phyloP scores from a whole-genome alignment of 2,888 invertebrate species.

The Hydrotaea cyrtoneurina region DNA sequence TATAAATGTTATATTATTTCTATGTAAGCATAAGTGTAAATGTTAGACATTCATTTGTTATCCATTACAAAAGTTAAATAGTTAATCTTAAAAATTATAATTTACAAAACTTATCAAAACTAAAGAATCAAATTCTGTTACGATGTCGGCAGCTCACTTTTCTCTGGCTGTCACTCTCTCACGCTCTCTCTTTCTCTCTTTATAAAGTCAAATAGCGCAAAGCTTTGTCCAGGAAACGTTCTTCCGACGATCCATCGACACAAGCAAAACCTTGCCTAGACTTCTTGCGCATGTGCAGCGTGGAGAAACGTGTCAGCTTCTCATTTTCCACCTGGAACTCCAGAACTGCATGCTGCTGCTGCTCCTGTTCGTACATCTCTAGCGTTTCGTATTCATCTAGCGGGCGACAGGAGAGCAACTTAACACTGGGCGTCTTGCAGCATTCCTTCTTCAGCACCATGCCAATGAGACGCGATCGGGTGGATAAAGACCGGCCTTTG shows the following conservation, averaged over 20 bases:
- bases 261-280: slow-evolving; percentile 56
- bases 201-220: slow-evolving; percentile 76
- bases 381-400: slow-evolving; percentile 61
- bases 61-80: slow-evolving; percentile 14
- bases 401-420: slow-evolving; percentile 47
- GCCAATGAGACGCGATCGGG: slow-evolving; percentile 73
- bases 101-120: slow-evolving; percentile 28
- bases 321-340: background rate
- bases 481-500: slow-evolving; percentile 66
- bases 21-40: slow-evolving; percentile 20
- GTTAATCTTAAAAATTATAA: slow-evolving; percentile 14
- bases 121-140: slow-evolving; percentile 31
- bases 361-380: slow-evolving; percentile 51
- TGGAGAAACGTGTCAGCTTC: slow-evolving; percentile 41
- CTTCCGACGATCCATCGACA: slow-evolving; percentile 66
- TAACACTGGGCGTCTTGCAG: background rate
- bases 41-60: slow-evolving; percentile 47
- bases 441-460: slow-evolving; percentile 71
- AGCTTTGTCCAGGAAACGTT: slow-evolving; percentile 74
- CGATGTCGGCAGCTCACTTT: background rate
- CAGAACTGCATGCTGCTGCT: background rate
- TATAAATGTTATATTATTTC: background rate
- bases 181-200: background rate
- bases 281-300: slow-evolving; percentile 48
- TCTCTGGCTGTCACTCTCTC: background rate